Conservation (phyloP, 2,888 invertebrate species). For the Digitonthophagus gazella region DNA sequence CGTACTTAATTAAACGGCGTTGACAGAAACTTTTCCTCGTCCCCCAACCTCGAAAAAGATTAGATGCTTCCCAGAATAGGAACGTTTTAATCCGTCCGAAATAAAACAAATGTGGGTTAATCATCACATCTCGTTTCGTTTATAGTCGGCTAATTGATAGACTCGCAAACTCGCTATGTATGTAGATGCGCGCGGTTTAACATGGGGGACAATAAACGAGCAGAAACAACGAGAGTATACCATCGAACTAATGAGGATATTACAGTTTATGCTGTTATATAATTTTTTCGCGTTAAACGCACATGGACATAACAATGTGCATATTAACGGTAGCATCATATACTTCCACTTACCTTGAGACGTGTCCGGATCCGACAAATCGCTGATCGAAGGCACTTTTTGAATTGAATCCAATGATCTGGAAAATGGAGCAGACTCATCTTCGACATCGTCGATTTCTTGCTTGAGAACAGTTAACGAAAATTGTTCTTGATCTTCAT, state of each 20-base stretch:
- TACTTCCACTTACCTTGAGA: conserved; percentile 84
- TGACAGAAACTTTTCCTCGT: background rate
- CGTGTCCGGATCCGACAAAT: conserved; percentile 86
- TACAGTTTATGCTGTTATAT: conserved; percentile 39
- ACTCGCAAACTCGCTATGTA: background rate
- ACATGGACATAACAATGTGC: conserved; percentile 4
- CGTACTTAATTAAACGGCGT: background rate
- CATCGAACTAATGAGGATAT: conserved; percentile 41
- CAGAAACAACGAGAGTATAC: background rate
- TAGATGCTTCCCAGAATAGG: background rate
- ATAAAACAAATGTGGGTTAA: background rate
- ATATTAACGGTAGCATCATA: no score
- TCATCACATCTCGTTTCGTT: background rate
- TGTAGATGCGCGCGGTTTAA: background rate
- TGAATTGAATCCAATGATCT: conserved; percentile 63
- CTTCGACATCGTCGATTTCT: conserved; percentile 62
- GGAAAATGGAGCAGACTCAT: conserved; percentile 58
- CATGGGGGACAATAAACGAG: background rate
- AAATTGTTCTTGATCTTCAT: conserved; percentile 45
- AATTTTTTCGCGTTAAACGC: conserved; percentile 20
- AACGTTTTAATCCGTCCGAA: background rate
- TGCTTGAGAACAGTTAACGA: conserved; percentile 53
- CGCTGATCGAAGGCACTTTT: conserved; percentile 88
- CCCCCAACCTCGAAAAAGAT: background rate
- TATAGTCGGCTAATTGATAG: background rate